Evolutionary conservation across 2,797 vertebrate species (phyloP).

Genomic region (Anisognathus igniventris): DNA sequence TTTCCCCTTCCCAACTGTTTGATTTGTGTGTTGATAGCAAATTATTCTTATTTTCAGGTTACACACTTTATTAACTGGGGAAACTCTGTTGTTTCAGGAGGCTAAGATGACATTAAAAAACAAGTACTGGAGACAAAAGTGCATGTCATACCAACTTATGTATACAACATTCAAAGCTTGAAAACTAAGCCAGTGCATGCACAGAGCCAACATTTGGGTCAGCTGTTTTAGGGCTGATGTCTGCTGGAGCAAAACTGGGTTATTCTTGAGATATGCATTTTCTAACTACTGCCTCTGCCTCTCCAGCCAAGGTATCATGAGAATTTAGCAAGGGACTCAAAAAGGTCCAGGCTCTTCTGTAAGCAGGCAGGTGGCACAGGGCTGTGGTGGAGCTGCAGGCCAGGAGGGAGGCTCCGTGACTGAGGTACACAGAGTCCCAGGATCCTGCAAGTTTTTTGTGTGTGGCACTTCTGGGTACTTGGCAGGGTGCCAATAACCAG

Average conservation of each 20-base stretch:
- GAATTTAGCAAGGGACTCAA: background rate
- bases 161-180: background rate
- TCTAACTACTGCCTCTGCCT: background rate
- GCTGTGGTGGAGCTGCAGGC: fast-evolving
- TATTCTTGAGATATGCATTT: background rate
- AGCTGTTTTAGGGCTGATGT: background rate
- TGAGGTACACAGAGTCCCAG: fast-evolving
- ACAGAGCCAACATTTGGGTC: background rate
- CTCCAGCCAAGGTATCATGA: background rate
- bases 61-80: background rate
- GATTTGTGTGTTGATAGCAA: background rate
- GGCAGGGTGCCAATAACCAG: background rate
- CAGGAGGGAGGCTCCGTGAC: background rate
- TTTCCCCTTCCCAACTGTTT: background rate
- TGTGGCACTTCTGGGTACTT: background rate
- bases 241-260: background rate
- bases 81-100: background rate
- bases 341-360: background rate
- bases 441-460: background rate
- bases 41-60: background rate
- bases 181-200: background rate
- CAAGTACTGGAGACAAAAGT: background rate
- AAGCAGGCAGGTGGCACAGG: background rate
- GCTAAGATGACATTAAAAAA: background rate
- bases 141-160: background rate